Percentiles rank a stretch among this genome's conserved stretches.
Conservation (phyloP, 1,140 invertebrate genomes). For the Danaus melanippus region DNA sequence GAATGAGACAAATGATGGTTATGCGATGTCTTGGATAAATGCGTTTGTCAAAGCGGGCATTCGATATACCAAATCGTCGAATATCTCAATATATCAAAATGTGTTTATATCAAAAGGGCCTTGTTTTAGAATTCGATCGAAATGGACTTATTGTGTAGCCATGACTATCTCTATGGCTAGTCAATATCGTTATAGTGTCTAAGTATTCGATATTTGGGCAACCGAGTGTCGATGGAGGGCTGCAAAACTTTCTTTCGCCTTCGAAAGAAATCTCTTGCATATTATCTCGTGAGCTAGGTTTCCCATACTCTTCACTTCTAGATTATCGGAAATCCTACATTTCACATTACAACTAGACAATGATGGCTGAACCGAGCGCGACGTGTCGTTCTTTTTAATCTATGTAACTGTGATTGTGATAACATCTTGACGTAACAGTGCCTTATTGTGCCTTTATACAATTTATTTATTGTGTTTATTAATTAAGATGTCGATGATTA, state of each 20-base stretch:
- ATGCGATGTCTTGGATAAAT: slow-evolving; percentile 6
- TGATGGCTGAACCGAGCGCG: slow-evolving; percentile 23
- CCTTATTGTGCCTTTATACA: slow-evolving; percentile 69
- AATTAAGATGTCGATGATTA: slow-evolving; percentile 56
- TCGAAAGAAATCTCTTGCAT: slow-evolving; percentile 56
- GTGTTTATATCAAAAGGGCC: neutral
- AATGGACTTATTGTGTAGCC: slow-evolving; percentile 15
- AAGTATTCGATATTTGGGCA: slow-evolving; percentile 9
- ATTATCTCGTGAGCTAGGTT: slow-evolving; percentile 37
- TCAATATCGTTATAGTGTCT: slow-evolving; percentile 19
- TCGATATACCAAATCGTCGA: slow-evolving; percentile 23
- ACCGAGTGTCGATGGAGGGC: slow-evolving; percentile 7
- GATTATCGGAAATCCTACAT: slow-evolving; percentile 58
- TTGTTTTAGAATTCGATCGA: slow-evolving; percentile 3
- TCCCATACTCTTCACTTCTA: slow-evolving; percentile 52
- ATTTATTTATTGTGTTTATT: slow-evolving; percentile 66
- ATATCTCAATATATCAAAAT: slow-evolving; percentile 6
- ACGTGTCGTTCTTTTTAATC: slow-evolving; percentile 31
- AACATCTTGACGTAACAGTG: slow-evolving; percentile 63
- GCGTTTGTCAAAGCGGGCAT: slow-evolving; percentile 16
- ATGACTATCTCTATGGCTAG: slow-evolving; percentile 41
- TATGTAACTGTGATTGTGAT: slow-evolving; percentile 60
- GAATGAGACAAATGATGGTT: slow-evolving; percentile 42
- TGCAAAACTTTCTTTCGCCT: slow-evolving; percentile 57
- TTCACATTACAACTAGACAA: slow-evolving; percentile 24